These are phyloP conservation scores for Drymonia ruficornis DNA, from an alignment of 2,888 invertebrate species.

Conservation along the genomic window DNA sequence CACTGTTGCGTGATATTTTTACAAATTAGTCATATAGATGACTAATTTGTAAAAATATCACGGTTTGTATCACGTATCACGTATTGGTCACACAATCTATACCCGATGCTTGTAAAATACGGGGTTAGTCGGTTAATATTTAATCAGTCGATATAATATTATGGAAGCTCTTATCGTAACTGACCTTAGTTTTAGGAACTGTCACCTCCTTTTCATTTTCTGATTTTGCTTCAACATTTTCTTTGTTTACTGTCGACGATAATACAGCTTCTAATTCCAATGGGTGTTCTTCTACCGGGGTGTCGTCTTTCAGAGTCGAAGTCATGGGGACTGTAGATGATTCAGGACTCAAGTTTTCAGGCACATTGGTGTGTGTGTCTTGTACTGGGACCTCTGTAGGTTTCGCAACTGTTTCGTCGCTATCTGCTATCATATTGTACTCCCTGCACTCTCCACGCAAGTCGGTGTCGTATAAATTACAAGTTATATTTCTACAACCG, in stretches of 20 bases:
- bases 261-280: slow-evolving; percentile 65
- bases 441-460: slow-evolving; percentile 73
- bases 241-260: slow-evolving; percentile 60
- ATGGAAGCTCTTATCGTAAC: slow-evolving; percentile 3
- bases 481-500: slow-evolving; percentile 69
- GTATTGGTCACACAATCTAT: not conserved
- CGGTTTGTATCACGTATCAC: no score
- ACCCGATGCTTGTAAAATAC: not conserved
- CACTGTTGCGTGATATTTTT: not conserved
- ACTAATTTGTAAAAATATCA: not conserved
- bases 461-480: slow-evolving; percentile 78
- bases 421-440: slow-evolving; percentile 55
- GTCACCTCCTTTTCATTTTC: slow-evolving; percentile 21
- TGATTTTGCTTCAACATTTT: slow-evolving; percentile 22
- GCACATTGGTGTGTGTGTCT: slow-evolving; percentile 13
- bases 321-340: slow-evolving; percentile 14
- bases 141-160: not conserved
- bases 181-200: slow-evolving; percentile 44
- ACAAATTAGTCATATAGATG: not conserved
- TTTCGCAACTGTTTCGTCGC: slow-evolving; percentile 43
- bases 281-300: slow-evolving; percentile 53
- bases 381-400: slow-evolving; percentile 29
- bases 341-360: slow-evolving; percentile 6
- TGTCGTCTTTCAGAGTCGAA: slow-evolving; percentile 31
- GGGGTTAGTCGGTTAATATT: not conserved